A percentile compares a stretch with the other conserved stretches of the same genome.
These are phyloP conservation scores for Elachura formosa DNA, from an alignment of 2,113 vertebrate genomes.

Conservation along the genomic window DNA sequence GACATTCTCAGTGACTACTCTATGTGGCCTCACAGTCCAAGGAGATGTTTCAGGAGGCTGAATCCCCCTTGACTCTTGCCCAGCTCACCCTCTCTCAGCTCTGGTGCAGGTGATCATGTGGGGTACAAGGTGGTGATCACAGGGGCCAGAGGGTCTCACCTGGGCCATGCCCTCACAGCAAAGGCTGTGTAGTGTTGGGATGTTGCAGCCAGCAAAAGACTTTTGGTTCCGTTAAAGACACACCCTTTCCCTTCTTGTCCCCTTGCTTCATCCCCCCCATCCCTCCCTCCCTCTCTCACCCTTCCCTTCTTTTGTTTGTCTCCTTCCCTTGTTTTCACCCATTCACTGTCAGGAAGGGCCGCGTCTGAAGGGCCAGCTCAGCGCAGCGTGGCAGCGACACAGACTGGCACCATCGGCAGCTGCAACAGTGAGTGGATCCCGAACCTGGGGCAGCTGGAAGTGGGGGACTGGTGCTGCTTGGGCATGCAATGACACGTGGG, in stretches of 20 bases:
- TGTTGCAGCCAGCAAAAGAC: conserved; percentile 1
- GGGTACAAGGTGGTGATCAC: neutral
- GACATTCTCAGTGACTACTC: neutral
- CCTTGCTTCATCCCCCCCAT: conserved; percentile 24
- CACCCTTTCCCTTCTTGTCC: conserved; percentile 57
- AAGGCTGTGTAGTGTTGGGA: neutral
- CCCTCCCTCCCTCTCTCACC: conserved; percentile 59
- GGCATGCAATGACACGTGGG: neutral
- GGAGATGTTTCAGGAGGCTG: neutral
- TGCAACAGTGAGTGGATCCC: conserved; percentile 75
- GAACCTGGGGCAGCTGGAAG: conserved; percentile 36
- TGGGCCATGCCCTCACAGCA: accelerated
- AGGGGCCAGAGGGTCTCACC: neutral
- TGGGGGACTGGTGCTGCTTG: conserved; percentile 1
- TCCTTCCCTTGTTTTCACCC: conserved; percentile 55
- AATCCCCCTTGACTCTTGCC: neutral
- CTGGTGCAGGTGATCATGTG: neutral
- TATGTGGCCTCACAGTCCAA: neutral
- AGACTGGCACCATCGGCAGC: conserved; percentile 69
- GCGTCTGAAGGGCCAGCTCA: conserved; percentile 68
- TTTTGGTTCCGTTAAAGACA: conserved; percentile 25
- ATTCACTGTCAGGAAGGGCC: conserved; percentile 76
- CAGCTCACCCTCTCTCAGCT: neutral
- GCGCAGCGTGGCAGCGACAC: conserved; percentile 73
- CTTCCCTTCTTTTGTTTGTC: conserved; percentile 70